Percentiles rank a stretch among this genome's conserved stretches.
Conservation (phyloP, 1,140 invertebrate species). For the Pseudoatta argentina region DNA sequence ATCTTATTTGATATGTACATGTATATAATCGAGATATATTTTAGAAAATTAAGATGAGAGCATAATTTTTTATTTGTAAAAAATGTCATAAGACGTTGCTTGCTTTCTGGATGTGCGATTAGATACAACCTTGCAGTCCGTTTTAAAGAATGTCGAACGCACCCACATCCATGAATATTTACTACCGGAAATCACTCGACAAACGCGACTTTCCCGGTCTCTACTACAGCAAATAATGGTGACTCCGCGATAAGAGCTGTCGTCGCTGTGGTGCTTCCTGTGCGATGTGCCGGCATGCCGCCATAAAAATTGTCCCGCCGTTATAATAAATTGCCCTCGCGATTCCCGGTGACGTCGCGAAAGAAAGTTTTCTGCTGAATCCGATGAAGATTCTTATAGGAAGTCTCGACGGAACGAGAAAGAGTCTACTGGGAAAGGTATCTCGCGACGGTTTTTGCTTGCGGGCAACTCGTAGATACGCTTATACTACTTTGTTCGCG, state of each 20-base stretch:
- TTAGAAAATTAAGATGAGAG: neutral
- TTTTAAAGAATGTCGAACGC: slow-evolving; percentile 33
- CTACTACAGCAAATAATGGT: slow-evolving; percentile 54
- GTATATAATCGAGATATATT: neutral
- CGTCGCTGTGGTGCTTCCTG: slow-evolving; percentile 18
- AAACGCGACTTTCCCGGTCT: slow-evolving; percentile 51
- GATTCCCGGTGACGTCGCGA: slow-evolving; percentile 43
- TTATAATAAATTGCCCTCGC: slow-evolving; percentile 51
- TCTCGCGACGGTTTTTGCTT: slow-evolving; percentile 39
- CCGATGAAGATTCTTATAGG: neutral
- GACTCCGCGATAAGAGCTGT: slow-evolving; percentile 45
- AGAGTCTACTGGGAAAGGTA: slow-evolving; percentile 35
- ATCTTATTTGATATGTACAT: neutral
- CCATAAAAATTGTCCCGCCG: slow-evolving; percentile 40
- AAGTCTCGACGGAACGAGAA: slow-evolving; percentile 10
- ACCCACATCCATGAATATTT: slow-evolving; percentile 48
- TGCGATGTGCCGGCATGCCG: neutral
- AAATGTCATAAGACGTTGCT: neutral
- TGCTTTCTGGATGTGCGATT: neutral
- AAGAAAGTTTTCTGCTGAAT: slow-evolving; percentile 55
- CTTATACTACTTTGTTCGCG: slow-evolving; percentile 40
- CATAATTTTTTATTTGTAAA: neutral
- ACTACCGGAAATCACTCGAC: slow-evolving; percentile 57
- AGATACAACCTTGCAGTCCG: neutral
- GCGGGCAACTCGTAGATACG: slow-evolving; percentile 28